Conservation (phyloP, 2,797 vertebrate genomes). For the Erpetoichthys calabaricus region DNA sequence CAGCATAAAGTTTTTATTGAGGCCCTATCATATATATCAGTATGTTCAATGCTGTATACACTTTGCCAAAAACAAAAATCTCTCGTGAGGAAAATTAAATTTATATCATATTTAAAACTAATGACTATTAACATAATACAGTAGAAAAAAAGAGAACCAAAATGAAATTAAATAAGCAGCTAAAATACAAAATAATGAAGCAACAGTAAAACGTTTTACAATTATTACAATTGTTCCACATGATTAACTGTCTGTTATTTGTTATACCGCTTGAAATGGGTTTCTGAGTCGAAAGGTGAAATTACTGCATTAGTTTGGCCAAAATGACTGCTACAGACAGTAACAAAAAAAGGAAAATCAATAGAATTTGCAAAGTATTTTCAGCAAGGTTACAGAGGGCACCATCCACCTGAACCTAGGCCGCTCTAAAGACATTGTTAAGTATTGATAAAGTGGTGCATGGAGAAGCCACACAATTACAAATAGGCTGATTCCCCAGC, state of each 20-base stretch:
- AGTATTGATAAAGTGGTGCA: slow-evolving; percentile 1
- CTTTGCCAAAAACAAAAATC: not conserved
- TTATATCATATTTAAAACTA: not conserved
- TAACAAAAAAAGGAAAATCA: slow-evolving; percentile 1
- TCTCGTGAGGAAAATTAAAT: not conserved
- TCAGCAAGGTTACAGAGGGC: not conserved
- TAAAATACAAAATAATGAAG: not conserved
- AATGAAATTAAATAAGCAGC: slow-evolving; percentile 1
- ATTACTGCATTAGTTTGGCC: slow-evolving; percentile 4
- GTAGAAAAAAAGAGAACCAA: not conserved
- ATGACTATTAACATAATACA: slow-evolving; percentile 1
- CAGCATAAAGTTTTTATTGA: too few species aligned
- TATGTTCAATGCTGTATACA: too few species aligned
- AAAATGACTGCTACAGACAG: not conserved
- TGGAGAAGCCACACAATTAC: not conserved
- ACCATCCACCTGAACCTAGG: not conserved
- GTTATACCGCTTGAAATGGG: slow-evolving; percentile 3
- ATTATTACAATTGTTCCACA: slow-evolving; percentile 2
- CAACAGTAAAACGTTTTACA: slow-evolving; percentile 1
- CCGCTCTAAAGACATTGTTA: not conserved
- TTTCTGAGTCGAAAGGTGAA: slow-evolving; percentile 2
- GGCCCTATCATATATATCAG: too few species aligned
- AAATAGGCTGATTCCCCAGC: not conserved
- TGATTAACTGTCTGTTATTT: slow-evolving; percentile 3
- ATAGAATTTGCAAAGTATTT: not conserved